These are phyloP conservation scores for Bursaphelenchus okinawaensis DNA, from an alignment of 2,888 invertebrate genomes.

Conservation along the genomic window DNA sequence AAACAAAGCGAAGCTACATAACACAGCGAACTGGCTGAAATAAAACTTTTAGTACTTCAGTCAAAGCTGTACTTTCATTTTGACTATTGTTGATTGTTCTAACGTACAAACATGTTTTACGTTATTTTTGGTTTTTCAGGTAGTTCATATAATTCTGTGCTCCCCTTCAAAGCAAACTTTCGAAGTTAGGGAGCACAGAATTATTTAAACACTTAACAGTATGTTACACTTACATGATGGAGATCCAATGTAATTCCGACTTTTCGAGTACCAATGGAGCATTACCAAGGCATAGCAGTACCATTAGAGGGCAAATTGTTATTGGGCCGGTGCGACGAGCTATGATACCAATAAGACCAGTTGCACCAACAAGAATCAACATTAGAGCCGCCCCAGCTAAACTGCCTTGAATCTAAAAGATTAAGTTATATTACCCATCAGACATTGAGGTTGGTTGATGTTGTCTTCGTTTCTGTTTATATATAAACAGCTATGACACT, in stretches of 20 bases:
- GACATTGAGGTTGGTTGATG: slow-evolving; percentile 1
- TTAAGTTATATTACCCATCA: background rate
- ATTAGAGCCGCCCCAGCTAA: slow-evolving; percentile 43
- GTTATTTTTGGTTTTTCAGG: too few relatives aligned
- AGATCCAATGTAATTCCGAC: slow-evolving; percentile 45
- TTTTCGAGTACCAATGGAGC: slow-evolving; percentile 48
- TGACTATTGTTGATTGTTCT: too few relatives aligned
- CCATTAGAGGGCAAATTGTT: slow-evolving; percentile 50
- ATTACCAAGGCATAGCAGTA: slow-evolving; percentile 40
- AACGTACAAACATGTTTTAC: too few relatives aligned
- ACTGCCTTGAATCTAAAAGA: slow-evolving; percentile 46
- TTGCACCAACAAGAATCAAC: slow-evolving; percentile 43
- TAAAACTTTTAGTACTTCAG: too few relatives aligned
- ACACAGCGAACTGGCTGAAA: slow-evolving; percentile 39
- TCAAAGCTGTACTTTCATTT: too few relatives aligned
- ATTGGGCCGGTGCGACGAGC: slow-evolving; percentile 48
- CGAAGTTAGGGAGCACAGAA: too few relatives aligned
- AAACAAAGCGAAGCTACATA: slow-evolving; percentile 43
- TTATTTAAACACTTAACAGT: too few relatives aligned
- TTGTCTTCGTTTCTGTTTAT: background rate
- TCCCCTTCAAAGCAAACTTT: too few relatives aligned
- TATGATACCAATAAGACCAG: slow-evolving; percentile 44
- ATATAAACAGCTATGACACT: background rate
- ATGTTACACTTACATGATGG: slow-evolving; percentile 36
- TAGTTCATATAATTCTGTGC: too few relatives aligned